Conservation (phyloP, 2,888 invertebrate species). For the Epistrophella euchroma region DNA sequence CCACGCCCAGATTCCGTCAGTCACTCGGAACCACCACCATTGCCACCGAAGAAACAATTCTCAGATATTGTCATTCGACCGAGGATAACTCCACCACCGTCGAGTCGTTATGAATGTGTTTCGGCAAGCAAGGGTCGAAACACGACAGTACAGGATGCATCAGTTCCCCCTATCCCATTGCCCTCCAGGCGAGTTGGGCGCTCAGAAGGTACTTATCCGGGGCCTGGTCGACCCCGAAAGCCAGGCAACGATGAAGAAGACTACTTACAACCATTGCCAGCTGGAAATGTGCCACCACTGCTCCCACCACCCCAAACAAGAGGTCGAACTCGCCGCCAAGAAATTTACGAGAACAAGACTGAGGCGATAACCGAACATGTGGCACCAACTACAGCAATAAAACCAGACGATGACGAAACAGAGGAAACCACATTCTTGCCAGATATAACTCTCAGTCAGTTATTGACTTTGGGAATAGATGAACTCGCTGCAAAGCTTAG, state of each 20-base stretch:
- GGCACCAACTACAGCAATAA: constrained; percentile 61
- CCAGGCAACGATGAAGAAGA: constrained; percentile 87
- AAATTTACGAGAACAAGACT: constrained; percentile 83
- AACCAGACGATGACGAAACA: constrained; percentile 59
- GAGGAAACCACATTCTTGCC: constrained; percentile 79
- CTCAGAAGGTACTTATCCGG: constrained; percentile 84
- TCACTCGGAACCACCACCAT: constrained; percentile 88
- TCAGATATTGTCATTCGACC: constrained; percentile 85
- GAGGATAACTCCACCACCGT: constrained; percentile 78
- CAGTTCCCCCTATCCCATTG: constrained; percentile 86
- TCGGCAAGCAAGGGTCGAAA: constrained; percentile 68
- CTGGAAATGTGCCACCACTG: constrained; percentile 82
- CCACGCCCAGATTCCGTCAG: constrained; percentile 83
- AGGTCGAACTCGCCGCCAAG: constrained; percentile 80
- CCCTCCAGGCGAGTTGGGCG: constrained; percentile 85
- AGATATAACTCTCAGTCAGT: constrained; percentile 92
- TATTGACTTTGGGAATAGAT: constrained; percentile 92
- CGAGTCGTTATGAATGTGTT: constrained; percentile 82
- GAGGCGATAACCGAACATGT: constrained; percentile 78
- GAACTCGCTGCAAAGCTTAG: constrained; percentile 90
- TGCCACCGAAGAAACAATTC: constrained; percentile 89
- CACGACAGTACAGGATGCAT: constrained; percentile 55
- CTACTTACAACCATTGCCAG: constrained; percentile 88
- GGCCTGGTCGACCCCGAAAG: constrained; percentile 84
- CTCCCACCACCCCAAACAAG: constrained; percentile 85